Conservation (phyloP, 2,113 vertebrate species). For the Tinamus guttatus region DNA sequence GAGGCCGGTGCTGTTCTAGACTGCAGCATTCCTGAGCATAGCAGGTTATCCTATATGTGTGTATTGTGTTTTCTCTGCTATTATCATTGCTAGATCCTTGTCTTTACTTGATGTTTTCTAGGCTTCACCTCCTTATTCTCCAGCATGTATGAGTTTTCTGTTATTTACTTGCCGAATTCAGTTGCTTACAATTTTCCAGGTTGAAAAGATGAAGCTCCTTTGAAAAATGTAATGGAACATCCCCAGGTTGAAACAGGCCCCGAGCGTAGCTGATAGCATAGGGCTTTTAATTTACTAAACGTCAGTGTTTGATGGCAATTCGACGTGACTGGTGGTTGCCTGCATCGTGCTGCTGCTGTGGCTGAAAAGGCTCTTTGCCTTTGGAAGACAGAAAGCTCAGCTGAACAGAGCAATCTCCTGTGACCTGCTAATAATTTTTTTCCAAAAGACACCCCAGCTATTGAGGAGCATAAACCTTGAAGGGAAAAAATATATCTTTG, state of each 20-base stretch:
- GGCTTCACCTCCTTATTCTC: slow-evolving; percentile 55
- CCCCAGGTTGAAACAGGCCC: slow-evolving; percentile 69
- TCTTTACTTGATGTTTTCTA: slow-evolving; percentile 52
- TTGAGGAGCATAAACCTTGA: background rate
- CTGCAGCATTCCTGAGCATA: background rate
- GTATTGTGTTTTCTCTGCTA: background rate
- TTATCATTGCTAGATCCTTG: slow-evolving; percentile 1
- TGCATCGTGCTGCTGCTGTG: slow-evolving; percentile 58
- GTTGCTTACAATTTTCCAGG: slow-evolving; percentile 70
- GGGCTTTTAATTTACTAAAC: slow-evolving; percentile 72
- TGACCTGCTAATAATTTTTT: slow-evolving; percentile 3
- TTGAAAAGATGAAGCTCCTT: slow-evolving; percentile 73
- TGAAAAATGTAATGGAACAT: slow-evolving; percentile 75
- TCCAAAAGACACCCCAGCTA: background rate
- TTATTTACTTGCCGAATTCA: slow-evolving; percentile 71
- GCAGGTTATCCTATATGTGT: background rate
- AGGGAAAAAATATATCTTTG: background rate
- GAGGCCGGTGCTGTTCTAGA: background rate
- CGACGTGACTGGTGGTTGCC: slow-evolving; percentile 72
- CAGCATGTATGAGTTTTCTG: slow-evolving; percentile 9
- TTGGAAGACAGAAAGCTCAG: slow-evolving; percentile 58
- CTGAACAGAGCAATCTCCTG: slow-evolving; percentile 12
- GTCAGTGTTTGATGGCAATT: slow-evolving; percentile 80
- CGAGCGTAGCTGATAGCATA: slow-evolving; percentile 59
- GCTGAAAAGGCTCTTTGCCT: slow-evolving; percentile 66